A percentile compares a stretch with the other conserved stretches of the same genome.
Conservation (phyloP, 2,113 vertebrate species). For the Pachypanchax playfairii region DNA sequence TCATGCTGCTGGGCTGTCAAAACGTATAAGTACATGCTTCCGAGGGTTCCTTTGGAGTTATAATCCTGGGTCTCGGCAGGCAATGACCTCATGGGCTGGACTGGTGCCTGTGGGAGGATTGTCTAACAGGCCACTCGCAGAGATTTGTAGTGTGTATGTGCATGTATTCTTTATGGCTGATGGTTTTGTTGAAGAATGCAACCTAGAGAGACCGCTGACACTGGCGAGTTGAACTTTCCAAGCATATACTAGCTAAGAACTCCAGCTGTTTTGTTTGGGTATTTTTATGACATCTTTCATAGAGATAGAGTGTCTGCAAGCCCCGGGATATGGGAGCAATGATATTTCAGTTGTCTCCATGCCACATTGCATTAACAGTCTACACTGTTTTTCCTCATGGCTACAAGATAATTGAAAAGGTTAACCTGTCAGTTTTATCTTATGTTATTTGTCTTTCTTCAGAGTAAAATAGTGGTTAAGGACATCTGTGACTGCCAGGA, state of each 20-base stretch:
- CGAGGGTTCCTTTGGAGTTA: slow-evolving; percentile 86
- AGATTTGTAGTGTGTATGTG: slow-evolving; percentile 62
- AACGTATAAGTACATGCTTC: slow-evolving; percentile 88
- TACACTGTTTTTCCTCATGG: slow-evolving; percentile 53
- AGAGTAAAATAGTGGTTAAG: slow-evolving; percentile 41
- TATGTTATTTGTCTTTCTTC: slow-evolving; percentile 49
- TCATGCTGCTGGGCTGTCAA: slow-evolving; percentile 88
- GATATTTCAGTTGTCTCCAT: slow-evolving; percentile 69
- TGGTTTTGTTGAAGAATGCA: slow-evolving; percentile 59
- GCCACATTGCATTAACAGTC: slow-evolving; percentile 62
- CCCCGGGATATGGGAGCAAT: slow-evolving; percentile 56
- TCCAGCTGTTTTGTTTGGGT: slow-evolving; percentile 63
- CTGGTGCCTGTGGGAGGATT: slow-evolving; percentile 80
- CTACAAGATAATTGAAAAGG: slow-evolving; percentile 74
- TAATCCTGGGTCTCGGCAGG: slow-evolving; percentile 87
- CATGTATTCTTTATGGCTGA: slow-evolving; percentile 32
- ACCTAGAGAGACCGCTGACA: slow-evolving; percentile 42
- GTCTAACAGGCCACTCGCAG: slow-evolving; percentile 74
- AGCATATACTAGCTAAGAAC: slow-evolving; percentile 21
- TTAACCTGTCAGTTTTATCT: slow-evolving; percentile 72
- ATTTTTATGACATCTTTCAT: slow-evolving; percentile 45
- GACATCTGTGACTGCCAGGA: slow-evolving; percentile 54
- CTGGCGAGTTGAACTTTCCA: slow-evolving; percentile 54
- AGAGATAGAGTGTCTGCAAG: slow-evolving; percentile 34
- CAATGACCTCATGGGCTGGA: slow-evolving; percentile 89